Evolutionary conservation across 2,888 invertebrate species (phyloP).

Genomic region (Allacma fusca): DNA sequence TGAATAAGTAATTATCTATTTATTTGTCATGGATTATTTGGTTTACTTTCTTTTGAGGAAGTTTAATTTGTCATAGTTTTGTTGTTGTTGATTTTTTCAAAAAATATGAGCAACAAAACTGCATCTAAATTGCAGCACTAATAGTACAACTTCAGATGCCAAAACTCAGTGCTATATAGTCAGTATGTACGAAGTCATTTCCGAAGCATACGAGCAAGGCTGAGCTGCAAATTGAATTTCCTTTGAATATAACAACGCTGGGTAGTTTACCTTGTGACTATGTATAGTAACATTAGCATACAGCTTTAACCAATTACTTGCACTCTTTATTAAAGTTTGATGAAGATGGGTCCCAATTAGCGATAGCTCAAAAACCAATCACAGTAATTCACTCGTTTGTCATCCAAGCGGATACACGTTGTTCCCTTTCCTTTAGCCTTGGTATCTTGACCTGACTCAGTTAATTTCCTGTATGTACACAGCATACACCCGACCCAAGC

Average conservation of each 20-base stretch:
- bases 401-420: neutral
- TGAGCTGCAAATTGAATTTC: conserved; percentile 1
- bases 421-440: neutral
- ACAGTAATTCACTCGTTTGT: neutral
- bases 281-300: neutral
- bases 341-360: neutral
- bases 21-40: no score
- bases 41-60: no score
- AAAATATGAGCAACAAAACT: no score
- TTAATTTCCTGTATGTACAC: neutral
- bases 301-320: neutral
- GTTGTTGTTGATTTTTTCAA: no score
- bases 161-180: no score
- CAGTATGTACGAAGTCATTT: neutral
- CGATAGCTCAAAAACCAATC: neutral
- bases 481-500: neutral
- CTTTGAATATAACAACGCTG: no score
- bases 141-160: no score
- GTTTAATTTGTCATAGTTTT: no score
- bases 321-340: neutral
- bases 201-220: neutral
- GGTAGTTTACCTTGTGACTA: no score
- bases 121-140: no score
- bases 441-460: neutral
- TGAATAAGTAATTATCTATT: no score